These are phyloP conservation scores for Spialia ferax DNA, from an alignment of 2,888 invertebrate species.

Conservation along the genomic window DNA sequence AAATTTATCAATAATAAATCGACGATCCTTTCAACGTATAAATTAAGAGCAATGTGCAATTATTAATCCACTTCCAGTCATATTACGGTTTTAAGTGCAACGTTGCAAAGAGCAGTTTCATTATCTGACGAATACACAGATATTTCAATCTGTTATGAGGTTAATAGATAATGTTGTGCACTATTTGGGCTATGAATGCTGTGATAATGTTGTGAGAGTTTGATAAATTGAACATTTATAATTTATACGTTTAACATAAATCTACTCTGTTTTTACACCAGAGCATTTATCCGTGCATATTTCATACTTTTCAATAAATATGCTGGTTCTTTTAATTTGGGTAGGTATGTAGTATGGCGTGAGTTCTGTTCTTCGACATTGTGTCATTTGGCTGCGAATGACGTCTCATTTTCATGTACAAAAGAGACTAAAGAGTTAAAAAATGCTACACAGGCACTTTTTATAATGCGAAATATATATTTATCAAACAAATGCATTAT, in stretches of 20 bases:
- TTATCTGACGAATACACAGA: conserved; percentile 11
- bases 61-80: neutral
- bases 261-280: neutral
- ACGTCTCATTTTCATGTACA: too few species aligned
- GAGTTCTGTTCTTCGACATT: too few species aligned
- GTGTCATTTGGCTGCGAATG: too few species aligned
- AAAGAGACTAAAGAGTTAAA: too few species aligned
- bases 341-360: too few species aligned
- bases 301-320: too few species aligned
- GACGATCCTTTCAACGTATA: neutral
- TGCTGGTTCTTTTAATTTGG: too few species aligned
- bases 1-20: neutral
- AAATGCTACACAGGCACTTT: too few species aligned
- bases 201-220: neutral
- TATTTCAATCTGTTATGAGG: conserved; percentile 15
- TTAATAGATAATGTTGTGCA: neutral
- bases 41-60: neutral
- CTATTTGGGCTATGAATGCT: neutral
- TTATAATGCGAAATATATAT: too few species aligned
- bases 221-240: neutral
- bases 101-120: conserved; percentile 14
- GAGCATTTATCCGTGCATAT: too few species aligned
- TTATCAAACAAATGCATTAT: too few species aligned
- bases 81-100: conserved; percentile 10
- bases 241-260: neutral